Percentiles rank a stretch among this genome's conserved stretches.
phyloP scores from a whole-genome alignment of 2,888 invertebrate species.

The Aproaerema taeniolella region DNA sequence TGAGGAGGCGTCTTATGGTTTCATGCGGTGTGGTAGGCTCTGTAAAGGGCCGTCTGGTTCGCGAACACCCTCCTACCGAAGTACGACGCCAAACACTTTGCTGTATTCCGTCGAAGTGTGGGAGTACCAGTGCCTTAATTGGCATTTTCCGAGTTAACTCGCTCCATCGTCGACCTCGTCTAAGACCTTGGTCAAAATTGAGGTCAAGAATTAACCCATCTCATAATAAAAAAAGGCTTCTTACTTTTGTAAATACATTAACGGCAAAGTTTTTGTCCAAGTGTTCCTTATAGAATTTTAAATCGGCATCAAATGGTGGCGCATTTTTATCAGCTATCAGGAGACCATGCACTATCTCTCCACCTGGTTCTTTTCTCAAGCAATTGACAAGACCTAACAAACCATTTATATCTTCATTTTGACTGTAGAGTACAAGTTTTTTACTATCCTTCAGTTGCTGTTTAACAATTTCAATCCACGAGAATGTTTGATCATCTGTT shows the following conservation, averaged over 20 bases:
- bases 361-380: constrained; percentile 87
- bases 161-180: no score
- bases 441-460: constrained; percentile 57
- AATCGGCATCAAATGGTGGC: constrained; percentile 80
- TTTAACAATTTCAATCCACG: constrained; percentile 69
- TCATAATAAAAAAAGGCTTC: constrained; percentile 23
- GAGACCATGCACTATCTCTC: constrained; percentile 79
- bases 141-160: no score
- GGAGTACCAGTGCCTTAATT: no score
- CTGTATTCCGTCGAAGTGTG: no score
- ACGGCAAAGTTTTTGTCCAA: constrained; percentile 85
- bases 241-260: constrained; percentile 84
- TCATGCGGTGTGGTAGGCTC: no score
- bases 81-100: no score
- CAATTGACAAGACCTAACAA: constrained; percentile 94
- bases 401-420: constrained; percentile 85
- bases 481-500: constrained; percentile 51
- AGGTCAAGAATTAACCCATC: not conserved
- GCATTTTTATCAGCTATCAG: constrained; percentile 80
- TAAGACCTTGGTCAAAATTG: no score
- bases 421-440: constrained; percentile 80
- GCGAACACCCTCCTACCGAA: no score
- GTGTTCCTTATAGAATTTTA: constrained; percentile 81
- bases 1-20: no score
- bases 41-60: no score